Percentiles rank a stretch among this genome's conserved stretches.
Conservation (phyloP, 2,888 invertebrate genomes). For the Aphelenchoides bicaudatus region DNA sequence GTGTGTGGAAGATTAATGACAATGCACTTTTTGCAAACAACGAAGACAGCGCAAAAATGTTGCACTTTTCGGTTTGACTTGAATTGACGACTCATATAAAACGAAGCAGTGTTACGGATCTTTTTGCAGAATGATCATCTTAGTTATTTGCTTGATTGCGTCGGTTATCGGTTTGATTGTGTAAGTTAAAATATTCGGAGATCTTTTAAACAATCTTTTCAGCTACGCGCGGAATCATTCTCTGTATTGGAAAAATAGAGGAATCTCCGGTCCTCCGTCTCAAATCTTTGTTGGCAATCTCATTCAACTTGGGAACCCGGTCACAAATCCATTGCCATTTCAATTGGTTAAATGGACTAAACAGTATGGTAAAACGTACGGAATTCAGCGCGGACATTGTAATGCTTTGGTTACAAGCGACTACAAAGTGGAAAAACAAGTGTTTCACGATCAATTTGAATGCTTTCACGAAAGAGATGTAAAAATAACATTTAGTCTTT, state of each 20-base stretch:
- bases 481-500: background rate
- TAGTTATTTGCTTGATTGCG: too few species aligned
- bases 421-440: constrained; percentile 59
- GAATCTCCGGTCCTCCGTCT: constrained; percentile 42
- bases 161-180: too few species aligned
- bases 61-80: too few species aligned
- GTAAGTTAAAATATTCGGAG: too few species aligned
- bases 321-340: background rate
- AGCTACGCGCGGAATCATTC: constrained; percentile 23
- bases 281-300: constrained; percentile 40
- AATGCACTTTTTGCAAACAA: too few species aligned
- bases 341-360: constrained; percentile 23
- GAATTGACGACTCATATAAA: too few species aligned
- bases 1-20: too few species aligned
- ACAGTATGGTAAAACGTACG: constrained; percentile 28
- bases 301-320: background rate
- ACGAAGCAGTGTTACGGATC: too few species aligned
- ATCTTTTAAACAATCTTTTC: too few species aligned
- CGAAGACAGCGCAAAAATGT: too few species aligned
- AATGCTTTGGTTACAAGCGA: constrained; percentile 61
- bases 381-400: constrained; percentile 25
- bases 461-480: constrained; percentile 21
- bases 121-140: too few species aligned
- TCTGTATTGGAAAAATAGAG: constrained; percentile 45
- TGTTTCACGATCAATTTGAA: constrained; percentile 61